A percentile compares a stretch with the other conserved stretches of the same genome.
phyloP scores from a whole-genome alignment of 2,113 vertebrate genomes.

The Neolamprologus cancellatus region DNA sequence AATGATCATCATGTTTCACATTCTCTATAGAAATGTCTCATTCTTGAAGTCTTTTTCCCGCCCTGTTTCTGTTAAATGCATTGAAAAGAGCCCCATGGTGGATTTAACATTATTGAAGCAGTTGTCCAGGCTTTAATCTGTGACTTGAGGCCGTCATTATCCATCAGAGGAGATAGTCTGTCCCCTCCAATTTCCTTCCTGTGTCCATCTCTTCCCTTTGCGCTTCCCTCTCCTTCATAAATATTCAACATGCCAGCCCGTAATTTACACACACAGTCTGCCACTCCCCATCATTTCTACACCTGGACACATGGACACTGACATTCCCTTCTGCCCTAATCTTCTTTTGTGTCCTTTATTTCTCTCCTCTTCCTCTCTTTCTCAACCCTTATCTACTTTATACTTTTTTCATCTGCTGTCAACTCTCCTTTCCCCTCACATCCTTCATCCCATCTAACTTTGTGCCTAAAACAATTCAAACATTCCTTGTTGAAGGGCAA shows the following conservation, averaged over 20 bases:
- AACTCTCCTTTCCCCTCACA: background rate
- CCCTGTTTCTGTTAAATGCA: background rate
- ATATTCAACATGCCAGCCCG: conserved; percentile 58
- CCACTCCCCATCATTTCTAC: conserved; percentile 48
- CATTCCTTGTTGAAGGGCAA: background rate
- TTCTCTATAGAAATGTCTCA: background rate
- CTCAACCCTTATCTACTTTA: background rate
- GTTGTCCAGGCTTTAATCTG: conserved; percentile 47
- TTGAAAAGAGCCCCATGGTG: conserved; percentile 17
- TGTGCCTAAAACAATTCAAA: background rate
- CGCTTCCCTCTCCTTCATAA: conserved; percentile 53
- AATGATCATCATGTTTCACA: background rate
- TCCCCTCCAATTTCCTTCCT: conserved; percentile 55
- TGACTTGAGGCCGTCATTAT: conserved; percentile 55
- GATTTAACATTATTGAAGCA: conserved; percentile 44
- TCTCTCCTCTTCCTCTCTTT: background rate
- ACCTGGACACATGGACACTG: conserved; percentile 51
- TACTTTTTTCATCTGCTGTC: background rate
- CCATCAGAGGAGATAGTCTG: conserved; percentile 57
- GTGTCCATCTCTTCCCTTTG: conserved; percentile 28
- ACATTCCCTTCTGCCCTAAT: conserved; percentile 45
- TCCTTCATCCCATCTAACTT: background rate
- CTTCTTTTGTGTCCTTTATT: conserved; percentile 37
- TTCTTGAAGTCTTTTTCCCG: background rate
- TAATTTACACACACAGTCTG: conserved; percentile 45